These are phyloP conservation scores for Eublepharis macularius DNA, from an alignment of 2,113 vertebrate genomes.

Conservation along the genomic window DNA sequence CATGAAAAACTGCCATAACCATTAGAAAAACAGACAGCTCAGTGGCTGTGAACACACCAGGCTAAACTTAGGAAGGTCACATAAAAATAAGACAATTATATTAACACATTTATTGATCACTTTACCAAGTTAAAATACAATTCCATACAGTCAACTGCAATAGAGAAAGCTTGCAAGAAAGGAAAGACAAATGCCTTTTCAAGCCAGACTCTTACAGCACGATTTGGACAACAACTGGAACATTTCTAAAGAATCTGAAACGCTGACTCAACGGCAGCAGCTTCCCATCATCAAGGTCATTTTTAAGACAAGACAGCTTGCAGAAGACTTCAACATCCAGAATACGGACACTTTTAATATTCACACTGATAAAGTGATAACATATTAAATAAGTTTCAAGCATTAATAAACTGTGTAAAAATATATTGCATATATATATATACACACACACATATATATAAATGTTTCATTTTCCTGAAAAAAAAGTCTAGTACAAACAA, in stretches of 20 bases:
- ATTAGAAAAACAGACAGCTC: neutral
- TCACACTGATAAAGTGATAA: conserved; percentile 67
- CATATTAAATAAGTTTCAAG: conserved; percentile 58
- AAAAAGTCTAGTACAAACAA: conserved; percentile 74
- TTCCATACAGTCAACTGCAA: conserved; percentile 64
- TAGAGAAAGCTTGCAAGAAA: conserved; percentile 54
- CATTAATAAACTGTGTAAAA: conserved; percentile 78
- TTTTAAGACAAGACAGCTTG: conserved; percentile 59
- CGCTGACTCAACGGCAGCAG: conserved; percentile 35
- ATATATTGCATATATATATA: conserved; percentile 72
- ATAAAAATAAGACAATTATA: conserved; percentile 28
- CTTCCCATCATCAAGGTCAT: conserved; percentile 47
- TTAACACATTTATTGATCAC: conserved; percentile 77
- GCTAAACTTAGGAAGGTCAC: conserved; percentile 2
- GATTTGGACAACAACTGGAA: conserved; percentile 46
- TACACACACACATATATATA: conserved; percentile 61
- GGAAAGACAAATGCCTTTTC: conserved; percentile 48
- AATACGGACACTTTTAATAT: conserved; percentile 52
- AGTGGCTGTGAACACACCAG: too few relatives aligned
- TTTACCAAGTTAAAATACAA: conserved; percentile 67
- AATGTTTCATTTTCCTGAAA: conserved; percentile 76
- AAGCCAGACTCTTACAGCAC: conserved; percentile 59
- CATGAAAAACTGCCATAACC: neutral
- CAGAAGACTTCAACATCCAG: conserved; percentile 51
- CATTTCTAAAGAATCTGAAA: conserved; percentile 43